phyloP scores from a whole-genome alignment of 2,113 vertebrate genomes.

The Epinephelus lanceolatus region DNA sequence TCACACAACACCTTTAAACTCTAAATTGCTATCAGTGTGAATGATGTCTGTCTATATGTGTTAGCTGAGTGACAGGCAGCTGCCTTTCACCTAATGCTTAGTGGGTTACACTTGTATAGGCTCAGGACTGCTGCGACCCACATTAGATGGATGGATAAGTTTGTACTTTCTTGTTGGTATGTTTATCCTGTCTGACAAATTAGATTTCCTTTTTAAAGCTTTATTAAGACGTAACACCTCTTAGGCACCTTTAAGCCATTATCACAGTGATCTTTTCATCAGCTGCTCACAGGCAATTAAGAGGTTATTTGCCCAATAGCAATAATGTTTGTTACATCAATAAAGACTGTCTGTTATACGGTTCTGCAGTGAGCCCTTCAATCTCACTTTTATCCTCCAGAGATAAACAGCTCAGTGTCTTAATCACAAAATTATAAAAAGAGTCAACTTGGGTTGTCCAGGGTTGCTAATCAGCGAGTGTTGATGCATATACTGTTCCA shows the following conservation, averaged over 20 bases:
- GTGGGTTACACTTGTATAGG: neutral
- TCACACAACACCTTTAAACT: neutral
- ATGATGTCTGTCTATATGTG: neutral
- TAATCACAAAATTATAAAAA: slow-evolving; percentile 72
- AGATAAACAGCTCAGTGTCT: slow-evolving; percentile 43
- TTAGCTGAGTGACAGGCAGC: neutral
- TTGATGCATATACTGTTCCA: slow-evolving; percentile 49
- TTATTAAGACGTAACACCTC: neutral
- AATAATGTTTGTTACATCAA: slow-evolving; percentile 28
- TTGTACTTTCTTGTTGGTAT: neutral
- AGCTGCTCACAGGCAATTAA: slow-evolving; percentile 25
- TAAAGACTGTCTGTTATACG: slow-evolving; percentile 12
- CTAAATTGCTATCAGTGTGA: neutral
- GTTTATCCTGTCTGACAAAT: neutral
- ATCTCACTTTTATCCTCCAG: slow-evolving; percentile 28
- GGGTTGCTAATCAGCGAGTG: slow-evolving; percentile 54
- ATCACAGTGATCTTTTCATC: slow-evolving; percentile 4
- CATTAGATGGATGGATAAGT: neutral
- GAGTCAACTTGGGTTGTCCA: slow-evolving; percentile 46
- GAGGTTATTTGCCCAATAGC: neutral
- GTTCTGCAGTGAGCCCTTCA: slow-evolving; percentile 19
- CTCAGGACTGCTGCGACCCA: neutral
- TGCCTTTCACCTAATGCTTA: neutral
- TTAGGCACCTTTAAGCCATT: neutral
- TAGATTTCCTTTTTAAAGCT: neutral